Evolutionary conservation across 2,888 invertebrate genomes (phyloP).

Genomic region (Nowickia ferox): DNA sequence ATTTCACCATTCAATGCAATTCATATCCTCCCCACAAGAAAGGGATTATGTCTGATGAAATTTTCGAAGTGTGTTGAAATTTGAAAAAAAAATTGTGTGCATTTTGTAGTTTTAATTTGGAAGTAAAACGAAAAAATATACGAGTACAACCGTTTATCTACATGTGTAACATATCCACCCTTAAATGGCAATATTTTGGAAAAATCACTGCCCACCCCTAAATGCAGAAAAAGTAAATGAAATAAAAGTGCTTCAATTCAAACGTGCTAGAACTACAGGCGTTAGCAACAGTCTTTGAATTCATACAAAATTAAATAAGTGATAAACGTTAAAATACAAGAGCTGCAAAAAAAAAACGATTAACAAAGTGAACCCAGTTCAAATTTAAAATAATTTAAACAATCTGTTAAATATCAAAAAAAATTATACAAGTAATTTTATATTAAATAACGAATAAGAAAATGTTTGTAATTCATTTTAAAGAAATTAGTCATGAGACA

Average conservation of each 20-base stretch:
- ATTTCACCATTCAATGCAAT: slow-evolving; percentile 58
- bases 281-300: slow-evolving; percentile 63
- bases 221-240: slow-evolving; percentile 34
- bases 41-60: slow-evolving; percentile 7
- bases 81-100: slow-evolving; percentile 27
- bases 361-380: neutral
- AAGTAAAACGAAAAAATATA: slow-evolving; percentile 21
- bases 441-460: neutral
- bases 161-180: slow-evolving; percentile 45
- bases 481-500: neutral
- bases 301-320: slow-evolving; percentile 6
- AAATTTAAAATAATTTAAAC: neutral
- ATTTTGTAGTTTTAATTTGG: slow-evolving; percentile 18
- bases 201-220: slow-evolving; percentile 65
- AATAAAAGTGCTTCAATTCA: slow-evolving; percentile 52
- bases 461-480: neutral
- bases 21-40: slow-evolving; percentile 4
- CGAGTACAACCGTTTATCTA: slow-evolving; percentile 26
- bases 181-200: slow-evolving; percentile 25
- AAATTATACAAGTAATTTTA: neutral
- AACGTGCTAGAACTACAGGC: slow-evolving; percentile 55
- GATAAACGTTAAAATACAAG: slow-evolving; percentile 17
- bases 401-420: neutral
- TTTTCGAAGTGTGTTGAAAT: slow-evolving; percentile 27
- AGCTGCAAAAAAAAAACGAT: slow-evolving; percentile 8